phyloP scores from a whole-genome alignment of 2,113 vertebrate species.

The Eretmochelys imbricata region DNA sequence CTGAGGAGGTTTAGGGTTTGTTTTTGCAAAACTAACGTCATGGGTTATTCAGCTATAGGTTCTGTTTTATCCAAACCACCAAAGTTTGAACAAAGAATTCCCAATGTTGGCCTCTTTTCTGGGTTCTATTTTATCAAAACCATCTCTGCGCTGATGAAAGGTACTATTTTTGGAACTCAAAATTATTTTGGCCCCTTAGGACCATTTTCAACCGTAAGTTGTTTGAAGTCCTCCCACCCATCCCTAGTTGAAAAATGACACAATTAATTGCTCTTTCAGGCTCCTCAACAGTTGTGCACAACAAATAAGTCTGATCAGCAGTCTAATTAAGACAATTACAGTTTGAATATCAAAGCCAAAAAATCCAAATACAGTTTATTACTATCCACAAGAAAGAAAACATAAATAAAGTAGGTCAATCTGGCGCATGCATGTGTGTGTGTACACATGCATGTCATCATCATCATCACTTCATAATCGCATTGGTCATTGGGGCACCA shows the following conservation, averaged over 20 bases:
- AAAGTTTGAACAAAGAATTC: constrained; percentile 71
- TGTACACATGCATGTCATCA: neutral
- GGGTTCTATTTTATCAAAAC: constrained; percentile 64
- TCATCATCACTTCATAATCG: too few relatives aligned
- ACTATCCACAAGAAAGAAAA: neutral
- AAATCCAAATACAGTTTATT: neutral
- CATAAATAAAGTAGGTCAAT: neutral
- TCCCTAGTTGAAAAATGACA: neutral
- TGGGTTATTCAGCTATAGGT: constrained; percentile 64
- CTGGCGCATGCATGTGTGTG: neutral
- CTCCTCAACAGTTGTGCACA: neutral
- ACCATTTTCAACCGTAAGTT: neutral
- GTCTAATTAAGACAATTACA: neutral
- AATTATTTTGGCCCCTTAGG: constrained; percentile 14
- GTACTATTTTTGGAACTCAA: constrained; percentile 44
- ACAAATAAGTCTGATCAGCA: neutral
- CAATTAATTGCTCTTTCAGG: neutral
- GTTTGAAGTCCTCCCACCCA: neutral
- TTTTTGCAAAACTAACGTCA: constrained; percentile 67
- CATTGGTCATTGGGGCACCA: too few relatives aligned
- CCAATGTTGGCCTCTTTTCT: constrained; percentile 63
- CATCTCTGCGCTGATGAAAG: constrained; percentile 44
- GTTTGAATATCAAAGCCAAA: neutral
- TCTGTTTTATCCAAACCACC: constrained; percentile 69
- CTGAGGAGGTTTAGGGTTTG: constrained; percentile 61